phyloP scores from a whole-genome alignment of 1,140 invertebrate species.

The Drosophila jambulina region DNA sequence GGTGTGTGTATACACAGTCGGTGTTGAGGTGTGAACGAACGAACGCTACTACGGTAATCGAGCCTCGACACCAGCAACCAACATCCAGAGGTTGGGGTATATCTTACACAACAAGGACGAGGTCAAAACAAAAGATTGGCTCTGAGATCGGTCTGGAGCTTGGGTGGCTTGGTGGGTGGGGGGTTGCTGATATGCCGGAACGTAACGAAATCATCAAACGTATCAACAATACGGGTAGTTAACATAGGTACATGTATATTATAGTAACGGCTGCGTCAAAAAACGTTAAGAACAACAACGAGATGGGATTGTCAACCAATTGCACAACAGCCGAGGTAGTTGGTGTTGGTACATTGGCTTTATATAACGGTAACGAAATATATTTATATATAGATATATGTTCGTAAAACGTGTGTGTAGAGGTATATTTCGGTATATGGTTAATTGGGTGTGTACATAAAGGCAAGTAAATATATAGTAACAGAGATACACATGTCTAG shows the following conservation, averaged over 20 bases:
- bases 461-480: constrained; percentile 37
- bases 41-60: constrained; percentile 51
- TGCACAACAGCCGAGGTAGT: constrained; percentile 66
- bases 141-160: constrained; percentile 14
- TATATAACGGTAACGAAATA: constrained; percentile 40
- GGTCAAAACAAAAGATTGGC: constrained; percentile 38
- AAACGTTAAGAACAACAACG: constrained; percentile 74
- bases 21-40: constrained; percentile 24
- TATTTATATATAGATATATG: constrained; percentile 37
- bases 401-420: constrained; percentile 50
- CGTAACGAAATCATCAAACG: constrained; percentile 65
- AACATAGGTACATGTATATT: constrained; percentile 33
- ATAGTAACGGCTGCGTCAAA: constrained; percentile 56
- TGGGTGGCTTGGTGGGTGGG: background rate
- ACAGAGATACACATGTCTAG: constrained; percentile 51
- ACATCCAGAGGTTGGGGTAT: constrained; percentile 63
- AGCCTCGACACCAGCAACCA: constrained; percentile 63
- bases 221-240: constrained; percentile 57
- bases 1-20: constrained; percentile 18
- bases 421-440: constrained; percentile 39
- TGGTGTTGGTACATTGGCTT: constrained; percentile 41
- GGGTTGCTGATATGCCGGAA: constrained; percentile 54
- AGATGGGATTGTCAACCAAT: constrained; percentile 60
- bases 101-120: constrained; percentile 61
- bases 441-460: constrained; percentile 31